Evolutionary conservation across 2,797 vertebrate genomes (phyloP).

Genomic region (Acridotheres tristis): DNA sequence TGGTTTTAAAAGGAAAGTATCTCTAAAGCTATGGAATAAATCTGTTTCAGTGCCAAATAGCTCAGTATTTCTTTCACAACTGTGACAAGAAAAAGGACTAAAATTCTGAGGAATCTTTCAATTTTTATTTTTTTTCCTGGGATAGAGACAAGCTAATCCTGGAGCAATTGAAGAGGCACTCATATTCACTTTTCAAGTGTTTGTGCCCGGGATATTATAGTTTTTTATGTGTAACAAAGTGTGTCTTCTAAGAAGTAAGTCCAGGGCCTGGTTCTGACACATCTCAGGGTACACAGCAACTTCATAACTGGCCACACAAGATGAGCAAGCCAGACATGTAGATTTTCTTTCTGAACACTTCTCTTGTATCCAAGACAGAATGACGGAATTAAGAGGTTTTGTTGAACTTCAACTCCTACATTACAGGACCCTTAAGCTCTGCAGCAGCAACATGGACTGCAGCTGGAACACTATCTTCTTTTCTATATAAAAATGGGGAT

Average conservation of each 20-base stretch:
- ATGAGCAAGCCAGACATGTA: background rate
- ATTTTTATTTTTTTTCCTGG: background rate
- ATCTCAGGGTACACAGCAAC: background rate
- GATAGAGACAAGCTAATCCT: background rate
- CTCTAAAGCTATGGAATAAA: background rate
- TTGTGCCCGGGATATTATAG: background rate
- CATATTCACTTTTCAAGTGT: background rate
- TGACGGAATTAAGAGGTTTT: background rate
- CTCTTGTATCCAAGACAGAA: background rate
- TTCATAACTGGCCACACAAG: background rate
- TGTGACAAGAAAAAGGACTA: background rate
- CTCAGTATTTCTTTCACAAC: background rate
- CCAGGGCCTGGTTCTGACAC: background rate
- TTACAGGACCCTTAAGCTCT: background rate
- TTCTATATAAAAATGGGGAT: background rate
- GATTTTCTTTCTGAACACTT: background rate
- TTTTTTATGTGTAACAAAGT: background rate
- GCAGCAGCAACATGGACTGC: background rate
- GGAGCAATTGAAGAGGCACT: background rate
- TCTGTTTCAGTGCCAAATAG: background rate
- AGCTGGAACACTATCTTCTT: background rate
- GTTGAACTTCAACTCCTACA: background rate
- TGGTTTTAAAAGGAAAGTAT: background rate
- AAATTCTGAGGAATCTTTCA: background rate
- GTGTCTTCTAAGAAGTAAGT: background rate